These are phyloP conservation scores for Acholoe squamosa DNA, from an alignment of 2,888 invertebrate genomes.

Conservation along the genomic window DNA sequence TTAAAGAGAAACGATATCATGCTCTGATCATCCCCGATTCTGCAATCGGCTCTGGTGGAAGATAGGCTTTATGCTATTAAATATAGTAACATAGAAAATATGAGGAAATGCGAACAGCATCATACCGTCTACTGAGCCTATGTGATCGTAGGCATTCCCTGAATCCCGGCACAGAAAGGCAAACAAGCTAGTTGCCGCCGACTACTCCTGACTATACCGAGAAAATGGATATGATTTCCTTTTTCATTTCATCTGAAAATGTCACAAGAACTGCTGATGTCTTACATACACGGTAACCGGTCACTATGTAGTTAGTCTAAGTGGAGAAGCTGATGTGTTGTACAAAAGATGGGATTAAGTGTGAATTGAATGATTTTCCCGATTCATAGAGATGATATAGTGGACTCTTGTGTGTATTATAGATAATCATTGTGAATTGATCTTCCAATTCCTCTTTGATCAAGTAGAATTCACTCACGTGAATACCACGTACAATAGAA, in stretches of 20 bases:
- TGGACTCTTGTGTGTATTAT: background rate
- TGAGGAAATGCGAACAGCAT: slow-evolving; percentile 37
- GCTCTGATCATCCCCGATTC: too few species aligned
- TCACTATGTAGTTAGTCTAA: slow-evolving; percentile 24
- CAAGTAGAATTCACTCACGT: slow-evolving; percentile 1
- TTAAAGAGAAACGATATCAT: too few species aligned
- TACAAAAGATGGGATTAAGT: background rate
- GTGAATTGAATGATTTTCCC: background rate
- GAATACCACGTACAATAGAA: background rate
- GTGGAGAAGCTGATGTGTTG: slow-evolving; percentile 9
- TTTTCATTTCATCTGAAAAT: slow-evolving; percentile 11
- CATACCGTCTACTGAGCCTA: background rate
- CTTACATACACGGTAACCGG: slow-evolving; percentile 19
- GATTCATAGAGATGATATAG: background rate
- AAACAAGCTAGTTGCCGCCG: background rate
- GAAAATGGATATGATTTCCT: background rate
- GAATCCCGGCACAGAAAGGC: slow-evolving; percentile 4
- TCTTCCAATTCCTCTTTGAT: background rate
- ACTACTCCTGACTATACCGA: background rate
- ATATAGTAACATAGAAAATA: background rate
- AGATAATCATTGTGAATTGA: slow-evolving; percentile 24
- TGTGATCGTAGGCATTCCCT: background rate
- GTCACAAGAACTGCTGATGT: slow-evolving; percentile 53
- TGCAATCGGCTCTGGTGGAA: too few species aligned
- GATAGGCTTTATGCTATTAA: too few species aligned